phyloP scores from a whole-genome alignment of 2,797 vertebrate genomes.

The Microchirus variegatus region DNA sequence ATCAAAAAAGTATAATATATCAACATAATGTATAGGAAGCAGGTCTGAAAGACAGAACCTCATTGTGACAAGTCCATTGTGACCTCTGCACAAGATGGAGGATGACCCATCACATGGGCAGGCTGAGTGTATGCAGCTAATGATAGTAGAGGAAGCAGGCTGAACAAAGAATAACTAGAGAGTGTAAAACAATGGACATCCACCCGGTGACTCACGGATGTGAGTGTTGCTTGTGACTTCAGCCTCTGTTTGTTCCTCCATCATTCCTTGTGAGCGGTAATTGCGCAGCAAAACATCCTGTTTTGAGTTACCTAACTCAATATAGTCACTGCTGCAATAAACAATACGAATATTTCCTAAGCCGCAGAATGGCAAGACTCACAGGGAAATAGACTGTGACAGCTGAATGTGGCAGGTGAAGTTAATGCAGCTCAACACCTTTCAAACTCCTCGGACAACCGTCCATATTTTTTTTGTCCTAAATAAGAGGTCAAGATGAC shows the following conservation, averaged over 20 bases:
- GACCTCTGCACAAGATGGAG: slow-evolving; percentile 22
- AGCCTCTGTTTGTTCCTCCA: slow-evolving; percentile 71
- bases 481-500: slow-evolving; percentile 67
- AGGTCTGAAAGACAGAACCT: too few relatives aligned
- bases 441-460: slow-evolving; percentile 23
- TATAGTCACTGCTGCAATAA: slow-evolving; percentile 69
- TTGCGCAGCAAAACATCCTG: slow-evolving; percentile 78
- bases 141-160: slow-evolving; percentile 59
- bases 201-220: slow-evolving; percentile 49
- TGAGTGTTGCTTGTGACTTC: slow-evolving; percentile 64
- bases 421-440: slow-evolving; percentile 40
- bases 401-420: slow-evolving; percentile 52
- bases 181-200: slow-evolving; percentile 67
- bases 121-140: slow-evolving; percentile 34
- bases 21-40: background rate
- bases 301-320: slow-evolving; percentile 79
- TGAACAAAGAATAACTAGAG: slow-evolving; percentile 60
- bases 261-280: slow-evolving; percentile 77
- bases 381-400: slow-evolving; percentile 70
- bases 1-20: too few relatives aligned
- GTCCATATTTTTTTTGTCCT: slow-evolving; percentile 41
- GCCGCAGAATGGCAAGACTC: slow-evolving; percentile 63
- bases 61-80: slow-evolving; percentile 11
- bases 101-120: slow-evolving; percentile 27
- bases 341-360: slow-evolving; percentile 73